A percentile compares a stretch with the other conserved stretches of the same genome.
These are phyloP conservation scores for Strigamia maritima DNA, from an alignment of 2,888 invertebrate genomes.

Conservation along the genomic window DNA sequence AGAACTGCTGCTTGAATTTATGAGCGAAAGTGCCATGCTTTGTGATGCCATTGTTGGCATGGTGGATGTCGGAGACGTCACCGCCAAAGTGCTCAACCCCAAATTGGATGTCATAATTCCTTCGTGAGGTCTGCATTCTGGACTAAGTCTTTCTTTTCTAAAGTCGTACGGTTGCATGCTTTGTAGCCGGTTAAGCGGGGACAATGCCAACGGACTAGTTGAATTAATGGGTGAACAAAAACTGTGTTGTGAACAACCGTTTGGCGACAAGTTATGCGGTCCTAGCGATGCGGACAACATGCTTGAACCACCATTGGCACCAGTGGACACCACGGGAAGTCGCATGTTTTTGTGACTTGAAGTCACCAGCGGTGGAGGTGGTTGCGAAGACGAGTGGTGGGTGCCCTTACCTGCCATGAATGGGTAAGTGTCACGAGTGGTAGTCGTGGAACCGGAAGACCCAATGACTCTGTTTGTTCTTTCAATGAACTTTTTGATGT, in stretches of 20 bases:
- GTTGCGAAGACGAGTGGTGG: constrained; percentile 49
- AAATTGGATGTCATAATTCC: constrained; percentile 41
- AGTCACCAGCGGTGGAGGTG: constrained; percentile 46
- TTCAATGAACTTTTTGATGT: constrained; percentile 60
- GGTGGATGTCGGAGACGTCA: constrained; percentile 45
- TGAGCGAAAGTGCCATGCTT: constrained; percentile 45
- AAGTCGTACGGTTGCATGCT: constrained; percentile 96
- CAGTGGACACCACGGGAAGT: constrained; percentile 47
- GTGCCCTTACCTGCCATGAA: constrained; percentile 53
- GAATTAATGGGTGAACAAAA: constrained; percentile 43
- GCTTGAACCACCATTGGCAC: constrained; percentile 13
- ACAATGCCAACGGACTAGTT: constrained; percentile 62
- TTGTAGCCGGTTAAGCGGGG: constrained; percentile 82
- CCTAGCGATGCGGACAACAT: constrained; percentile 35
- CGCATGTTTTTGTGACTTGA: constrained; percentile 52
- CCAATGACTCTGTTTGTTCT: constrained; percentile 48
- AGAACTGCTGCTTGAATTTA: constrained; percentile 42
- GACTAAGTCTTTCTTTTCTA: constrained; percentile 59
- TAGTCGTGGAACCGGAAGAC: constrained; percentile 42
- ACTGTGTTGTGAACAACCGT: constrained; percentile 44
- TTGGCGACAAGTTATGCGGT: constrained; percentile 44
- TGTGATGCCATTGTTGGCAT: constrained; percentile 44
- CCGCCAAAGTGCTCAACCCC: constrained; percentile 35
- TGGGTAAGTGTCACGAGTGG: constrained; percentile 45
- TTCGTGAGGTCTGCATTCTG: constrained; percentile 46